Conservation (phyloP, 2,113 vertebrate genomes). For the Numenius arquata region DNA sequence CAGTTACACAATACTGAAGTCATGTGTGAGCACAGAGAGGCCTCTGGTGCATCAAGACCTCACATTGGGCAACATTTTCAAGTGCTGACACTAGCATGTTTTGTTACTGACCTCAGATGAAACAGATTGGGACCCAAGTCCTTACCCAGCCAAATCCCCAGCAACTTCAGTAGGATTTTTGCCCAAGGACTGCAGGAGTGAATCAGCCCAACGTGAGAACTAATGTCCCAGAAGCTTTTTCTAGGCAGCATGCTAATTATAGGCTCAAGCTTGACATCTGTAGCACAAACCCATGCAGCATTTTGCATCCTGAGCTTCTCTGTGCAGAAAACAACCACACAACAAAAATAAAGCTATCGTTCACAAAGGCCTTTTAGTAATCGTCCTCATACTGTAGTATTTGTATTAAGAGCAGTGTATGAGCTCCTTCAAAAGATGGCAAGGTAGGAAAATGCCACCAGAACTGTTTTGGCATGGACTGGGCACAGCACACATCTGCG, state of each 20-base stretch:
- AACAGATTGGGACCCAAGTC: background rate
- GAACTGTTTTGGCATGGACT: background rate
- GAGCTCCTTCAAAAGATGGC: background rate
- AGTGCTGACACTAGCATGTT: background rate
- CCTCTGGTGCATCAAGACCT: background rate
- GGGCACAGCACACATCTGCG: background rate
- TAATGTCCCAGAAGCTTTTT: conserved; percentile 6
- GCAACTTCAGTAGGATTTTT: background rate
- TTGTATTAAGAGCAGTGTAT: background rate
- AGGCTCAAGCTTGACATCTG: background rate
- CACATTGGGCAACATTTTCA: background rate
- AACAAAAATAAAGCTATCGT: background rate
- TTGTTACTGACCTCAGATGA: background rate
- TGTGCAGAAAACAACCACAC: background rate
- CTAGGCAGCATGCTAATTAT: conserved; percentile 5
- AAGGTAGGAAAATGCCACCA: background rate
- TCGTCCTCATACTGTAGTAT: background rate
- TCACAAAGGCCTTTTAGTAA: background rate
- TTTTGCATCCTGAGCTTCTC: background rate
- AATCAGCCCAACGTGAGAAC: conserved; percentile 5
- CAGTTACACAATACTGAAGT: background rate
- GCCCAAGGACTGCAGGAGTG: background rate
- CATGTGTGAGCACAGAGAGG: background rate
- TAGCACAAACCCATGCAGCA: background rate
- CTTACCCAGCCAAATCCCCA: background rate